Base-by-base conservation (phyloP, 2,113 vertebrate genomes). In the Motacilla tschutschensis region DNA sequence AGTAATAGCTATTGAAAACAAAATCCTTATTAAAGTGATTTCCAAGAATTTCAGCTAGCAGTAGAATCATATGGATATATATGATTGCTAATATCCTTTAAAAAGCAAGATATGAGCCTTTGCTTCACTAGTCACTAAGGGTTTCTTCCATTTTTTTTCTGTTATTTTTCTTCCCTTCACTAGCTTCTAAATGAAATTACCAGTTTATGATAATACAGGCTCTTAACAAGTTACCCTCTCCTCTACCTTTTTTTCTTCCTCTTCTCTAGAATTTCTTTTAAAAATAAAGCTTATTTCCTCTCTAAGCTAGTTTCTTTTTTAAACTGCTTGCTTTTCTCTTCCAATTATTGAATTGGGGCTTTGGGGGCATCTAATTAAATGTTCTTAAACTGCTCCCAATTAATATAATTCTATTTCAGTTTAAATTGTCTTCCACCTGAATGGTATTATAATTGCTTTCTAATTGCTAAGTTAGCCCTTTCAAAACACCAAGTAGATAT, bases 361-460 rank as follows among this genome's bases (percentile, higher is more conserved):
- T 91, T 78, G 18, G 50, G 73, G 58, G 29, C 73, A 87, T 80
- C 73, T 74, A 85, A 91, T 87, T 91, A 91, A 87, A 78, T 43
- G 29, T 72, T 78, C 70, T 57, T 80, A 67, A 87, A 75, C 33
- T 47, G 60, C 48, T 91, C 62, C 54, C n/a, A 72, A 65, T 94
- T 92, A 89, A 82, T 82, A 87, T 54, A 11, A 77, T 36, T 65
- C 18, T 85, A 48, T 74, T 93, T 85, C 46, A 64, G 25, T 78
- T 78, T 53, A 91, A 85, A 83, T 80, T 92, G 73, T 87, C 62
- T 92, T 94, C 48, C 46, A 89, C 77, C 43, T 89, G 83, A 83
- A 85, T 53, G 50, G n/a, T 7, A 10, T 80, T 83, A 33, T 80
- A 91, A 91, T 80, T 91, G 41, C 48, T 83, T 92, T 83, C 62